Percentiles rank a stretch among this genome's conserved stretches.
phyloP scores from a whole-genome alignment of 2,888 invertebrate species.

The Tenthredo mesomela region DNA sequence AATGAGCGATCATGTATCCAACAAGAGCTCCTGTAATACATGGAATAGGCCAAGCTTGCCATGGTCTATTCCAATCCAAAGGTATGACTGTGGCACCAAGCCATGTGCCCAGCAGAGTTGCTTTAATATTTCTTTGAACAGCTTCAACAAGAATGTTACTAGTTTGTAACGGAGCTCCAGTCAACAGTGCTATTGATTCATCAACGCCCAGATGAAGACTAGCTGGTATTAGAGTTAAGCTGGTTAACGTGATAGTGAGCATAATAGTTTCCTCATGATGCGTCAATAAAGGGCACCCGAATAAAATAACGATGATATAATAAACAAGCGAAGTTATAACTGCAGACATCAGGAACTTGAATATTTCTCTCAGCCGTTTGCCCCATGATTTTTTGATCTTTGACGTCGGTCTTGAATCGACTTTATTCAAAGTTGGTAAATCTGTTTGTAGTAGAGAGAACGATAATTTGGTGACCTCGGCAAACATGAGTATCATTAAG shows the following conservation, averaged over 20 bases:
- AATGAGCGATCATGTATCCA: constrained; percentile 82
- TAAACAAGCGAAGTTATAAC: constrained; percentile 79
- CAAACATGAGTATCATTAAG: constrained; percentile 74
- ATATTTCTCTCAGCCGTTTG: constrained; percentile 78
- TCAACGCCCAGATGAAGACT: constrained; percentile 83
- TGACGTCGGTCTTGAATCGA: constrained; percentile 73
- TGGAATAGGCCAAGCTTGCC: constrained; percentile 91
- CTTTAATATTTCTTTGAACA: constrained; percentile 81
- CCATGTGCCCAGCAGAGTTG: constrained; percentile 89
- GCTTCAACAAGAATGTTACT: constrained; percentile 78
- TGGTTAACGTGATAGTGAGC: constrained; percentile 82
- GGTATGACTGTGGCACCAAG: constrained; percentile 92
- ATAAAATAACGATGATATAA: constrained; percentile 83
- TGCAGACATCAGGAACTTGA: constrained; percentile 79
- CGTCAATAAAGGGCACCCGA: constrained; percentile 84
- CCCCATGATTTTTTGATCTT: constrained; percentile 77
- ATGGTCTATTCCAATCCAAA: constrained; percentile 94
- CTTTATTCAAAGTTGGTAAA: constrained; percentile 63
- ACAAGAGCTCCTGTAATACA: constrained; percentile 85
- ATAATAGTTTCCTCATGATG: constrained; percentile 85
- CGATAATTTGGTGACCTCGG: constrained; percentile 80
- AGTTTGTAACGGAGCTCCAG: constrained; percentile 78
- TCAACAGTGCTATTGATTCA: constrained; percentile 80
- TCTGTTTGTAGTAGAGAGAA: constrained; percentile 70
- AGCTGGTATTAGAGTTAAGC: constrained; percentile 83